These are phyloP conservation scores for Papilio dardanus DNA, from an alignment of 1,140 invertebrate genomes.

Conservation along the genomic window DNA sequence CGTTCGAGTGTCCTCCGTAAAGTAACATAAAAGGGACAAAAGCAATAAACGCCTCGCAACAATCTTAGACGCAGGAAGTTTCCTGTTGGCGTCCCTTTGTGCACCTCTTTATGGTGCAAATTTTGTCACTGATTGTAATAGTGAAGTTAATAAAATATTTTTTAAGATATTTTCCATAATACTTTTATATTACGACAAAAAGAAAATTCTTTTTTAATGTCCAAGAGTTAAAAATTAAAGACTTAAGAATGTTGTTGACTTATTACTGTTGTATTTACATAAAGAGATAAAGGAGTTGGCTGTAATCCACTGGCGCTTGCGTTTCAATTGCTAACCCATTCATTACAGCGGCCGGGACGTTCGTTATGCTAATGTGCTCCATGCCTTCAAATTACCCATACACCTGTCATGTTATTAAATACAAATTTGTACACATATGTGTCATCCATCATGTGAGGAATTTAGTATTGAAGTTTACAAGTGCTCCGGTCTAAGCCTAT, in stretches of 20 bases:
- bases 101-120: conserved; percentile 35
- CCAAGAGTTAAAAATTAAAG: conserved; percentile 8
- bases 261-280: conserved; percentile 51
- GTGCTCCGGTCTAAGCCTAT: neutral
- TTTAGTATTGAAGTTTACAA: conserved; percentile 23
- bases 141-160: neutral
- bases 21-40: conserved; percentile 42
- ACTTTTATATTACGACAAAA: too few species aligned
- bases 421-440: conserved; percentile 31
- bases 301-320: conserved; percentile 66
- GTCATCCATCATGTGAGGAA: conserved; percentile 29
- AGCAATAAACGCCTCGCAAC: conserved; percentile 43
- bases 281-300: conserved; percentile 60
- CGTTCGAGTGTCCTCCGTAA: conserved; percentile 57
- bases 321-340: conserved; percentile 66
- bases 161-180: neutral
- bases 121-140: neutral
- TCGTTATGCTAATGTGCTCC: conserved; percentile 62
- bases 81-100: conserved; percentile 7
- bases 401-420: conserved; percentile 39
- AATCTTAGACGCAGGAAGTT: conserved; percentile 35
- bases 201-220: neutral
- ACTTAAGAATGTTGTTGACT: conserved; percentile 31
- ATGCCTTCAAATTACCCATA: conserved; percentile 37
- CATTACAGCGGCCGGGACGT: conserved; percentile 55